Evolutionary conservation across 2,888 invertebrate genomes (phyloP), one percentile per base, ranked within the genome.

Genomic region (Cynaeus angustus): DNA sequence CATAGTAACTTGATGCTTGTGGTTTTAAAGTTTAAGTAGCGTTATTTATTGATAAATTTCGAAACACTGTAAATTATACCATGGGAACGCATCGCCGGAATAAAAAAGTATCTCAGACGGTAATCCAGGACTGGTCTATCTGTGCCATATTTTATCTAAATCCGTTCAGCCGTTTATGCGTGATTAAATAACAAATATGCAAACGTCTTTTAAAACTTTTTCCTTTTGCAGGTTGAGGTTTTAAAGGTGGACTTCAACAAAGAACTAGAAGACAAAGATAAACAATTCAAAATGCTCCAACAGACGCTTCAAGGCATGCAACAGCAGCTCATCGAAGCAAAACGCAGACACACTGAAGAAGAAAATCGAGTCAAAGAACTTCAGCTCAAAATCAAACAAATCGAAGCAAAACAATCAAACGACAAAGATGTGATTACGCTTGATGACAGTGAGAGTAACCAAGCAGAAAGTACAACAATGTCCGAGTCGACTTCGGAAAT

Each of bases 251-350:
- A 97, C 80, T 89, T 91, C 48, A 91, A 92, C 81, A 89, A 91
- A 64, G 94, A 94, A 78, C 87, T 94, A 75, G 94, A 95, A 70
- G 91, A 92, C 69, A 95, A 95, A 82, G 95, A 95, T 13, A 93
- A 94, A 78, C 95, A 96, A 84, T 90, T 96, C 74, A 91, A 92
- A 83, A 86, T 90, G 81, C 80, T 92, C 43, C 91, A 92, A 80
- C 89, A 91, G 80, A 91, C 89, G 0, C 77, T 90, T 30, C 88
- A 89, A 74, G 88, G 88, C 6, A 88, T 89, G 88, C 89, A 89
- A 68, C 88, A 89, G 72, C 89, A 89, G 74, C 80, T 93, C 14
- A 82, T 88, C 75, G 89, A 89, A 45, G 86, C 88, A 0, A 87
- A 86, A 77, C 86, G 87, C 65, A 87, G 86, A 58, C 88, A 88